A percentile compares a stretch with the other conserved stretches of the same genome.
Evolutionary conservation across 30 jellyfish, hydroid and myxozoan genomes (phyloP).

Genomic region (Calvadosia cruxmelitensis): DNA sequence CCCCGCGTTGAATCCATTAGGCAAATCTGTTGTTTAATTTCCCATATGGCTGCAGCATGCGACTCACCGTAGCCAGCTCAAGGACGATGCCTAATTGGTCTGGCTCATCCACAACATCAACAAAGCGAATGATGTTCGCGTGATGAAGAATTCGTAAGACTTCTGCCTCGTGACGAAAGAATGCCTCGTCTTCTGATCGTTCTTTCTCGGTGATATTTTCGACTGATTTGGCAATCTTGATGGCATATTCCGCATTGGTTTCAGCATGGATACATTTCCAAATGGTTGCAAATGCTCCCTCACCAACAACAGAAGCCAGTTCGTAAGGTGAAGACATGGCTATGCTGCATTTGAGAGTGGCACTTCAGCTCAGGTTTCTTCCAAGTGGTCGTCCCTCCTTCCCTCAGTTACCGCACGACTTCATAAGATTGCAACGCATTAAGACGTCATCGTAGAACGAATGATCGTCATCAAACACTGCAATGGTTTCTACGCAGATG

Average conservation of each 20-base stretch:
- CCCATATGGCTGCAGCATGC: no score
- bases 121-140: conserved; percentile 28
- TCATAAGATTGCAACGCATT: no score
- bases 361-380: no score
- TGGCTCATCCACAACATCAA: conserved; percentile 42
- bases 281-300: conserved; percentile 57
- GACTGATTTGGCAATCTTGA: conserved; percentile 24
- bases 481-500: conserved; percentile 1
- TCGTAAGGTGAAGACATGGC: conserved; percentile 3
- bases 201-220: conserved; percentile 19
- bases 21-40: no score
- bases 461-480: no score
- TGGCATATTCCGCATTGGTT: conserved; percentile 21
- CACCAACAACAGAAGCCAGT: conserved; percentile 35
- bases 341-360: no score
- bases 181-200: not conserved
- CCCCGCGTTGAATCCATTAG: no score
- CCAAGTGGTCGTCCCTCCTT: no score
- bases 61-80: conserved; percentile 58
- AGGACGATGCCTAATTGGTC: conserved; percentile 27
- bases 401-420: no score
- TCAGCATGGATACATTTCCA: conserved; percentile 22
- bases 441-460: no score
- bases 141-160: conserved; percentile 33
- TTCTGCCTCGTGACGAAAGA: conserved; percentile 20